Evolutionary conservation across 2,888 invertebrate species (phyloP).

Genomic region (Mamestra brassicae): DNA sequence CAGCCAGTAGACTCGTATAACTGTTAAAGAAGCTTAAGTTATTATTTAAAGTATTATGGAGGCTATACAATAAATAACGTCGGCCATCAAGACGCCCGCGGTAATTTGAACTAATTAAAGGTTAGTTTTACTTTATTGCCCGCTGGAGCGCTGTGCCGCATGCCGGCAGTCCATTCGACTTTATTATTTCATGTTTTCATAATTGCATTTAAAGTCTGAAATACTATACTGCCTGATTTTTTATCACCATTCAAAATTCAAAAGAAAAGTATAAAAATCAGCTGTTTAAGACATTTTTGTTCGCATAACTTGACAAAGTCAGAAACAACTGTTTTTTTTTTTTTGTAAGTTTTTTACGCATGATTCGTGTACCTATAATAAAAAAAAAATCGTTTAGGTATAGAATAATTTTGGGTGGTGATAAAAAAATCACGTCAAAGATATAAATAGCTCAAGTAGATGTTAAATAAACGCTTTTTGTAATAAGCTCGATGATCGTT

Average conservation of each 20-base stretch:
- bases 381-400: too few species aligned
- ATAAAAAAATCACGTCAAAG: neutral
- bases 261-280: neutral
- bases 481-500: constrained; percentile 77
- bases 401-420: neutral
- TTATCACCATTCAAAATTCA: neutral
- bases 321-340: neutral
- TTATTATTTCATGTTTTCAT: constrained; percentile 56
- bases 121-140: constrained; percentile 75
- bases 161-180: constrained; percentile 35
- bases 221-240: constrained; percentile 27
- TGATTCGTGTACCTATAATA: neutral
- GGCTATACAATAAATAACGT: constrained; percentile 45
- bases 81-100: constrained; percentile 53
- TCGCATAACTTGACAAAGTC: neutral
- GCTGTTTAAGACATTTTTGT: neutral
- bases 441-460: constrained; percentile 71
- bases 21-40: constrained; percentile 33
- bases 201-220: constrained; percentile 68
- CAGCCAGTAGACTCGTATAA: constrained; percentile 19
- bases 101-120: constrained; percentile 74
- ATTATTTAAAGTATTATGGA: constrained; percentile 51
- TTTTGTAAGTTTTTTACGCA: neutral
- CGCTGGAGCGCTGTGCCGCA: constrained; percentile 43
- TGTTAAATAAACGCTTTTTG: constrained; percentile 51